A percentile compares a stretch with the other conserved stretches of the same genome.
These are phyloP conservation scores for Penaeus monodon DNA, from an alignment of 2,888 invertebrate genomes.

Conservation along the genomic window DNA sequence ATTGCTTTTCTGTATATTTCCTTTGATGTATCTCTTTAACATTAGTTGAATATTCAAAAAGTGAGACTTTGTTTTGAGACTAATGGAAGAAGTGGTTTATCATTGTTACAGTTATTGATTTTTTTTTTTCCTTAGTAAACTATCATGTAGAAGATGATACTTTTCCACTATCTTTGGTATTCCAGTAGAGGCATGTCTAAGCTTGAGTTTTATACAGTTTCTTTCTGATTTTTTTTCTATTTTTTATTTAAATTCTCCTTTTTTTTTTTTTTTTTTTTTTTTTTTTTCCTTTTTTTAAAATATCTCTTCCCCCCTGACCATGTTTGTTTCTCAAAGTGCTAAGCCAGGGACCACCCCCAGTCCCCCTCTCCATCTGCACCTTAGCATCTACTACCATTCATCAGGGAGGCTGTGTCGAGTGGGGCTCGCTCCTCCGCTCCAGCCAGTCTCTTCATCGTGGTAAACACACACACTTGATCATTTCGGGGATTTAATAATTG, in stretches of 20 bases:
- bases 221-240: constrained; percentile 35
- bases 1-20: too few relatives aligned
- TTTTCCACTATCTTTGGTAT: constrained; percentile 46
- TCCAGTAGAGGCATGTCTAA: constrained; percentile 53
- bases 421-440: constrained; percentile 32
- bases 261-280: too few relatives aligned
- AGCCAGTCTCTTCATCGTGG: constrained; percentile 38
- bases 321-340: constrained; percentile 53
- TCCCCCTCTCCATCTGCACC: constrained; percentile 47
- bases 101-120: constrained; percentile 11
- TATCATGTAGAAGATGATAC: constrained; percentile 30
- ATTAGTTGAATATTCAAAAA: too few relatives aligned
- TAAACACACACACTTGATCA: constrained; percentile 56
- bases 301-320: constrained; percentile 33
- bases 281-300: too few relatives aligned
- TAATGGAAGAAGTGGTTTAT: background rate
- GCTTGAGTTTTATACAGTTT: constrained; percentile 45
- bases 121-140: constrained; percentile 23
- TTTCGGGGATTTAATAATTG: constrained; percentile 1
- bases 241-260: too few relatives aligned
- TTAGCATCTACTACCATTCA: constrained; percentile 52
- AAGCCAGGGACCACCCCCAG: constrained; percentile 50
- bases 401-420: constrained; percentile 46
- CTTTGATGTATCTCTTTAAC: too few relatives aligned
- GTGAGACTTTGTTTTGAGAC: too few relatives aligned